Evolutionary conservation across 2,113 vertebrate genomes (phyloP).

Genomic region (Scomber japonicus): DNA sequence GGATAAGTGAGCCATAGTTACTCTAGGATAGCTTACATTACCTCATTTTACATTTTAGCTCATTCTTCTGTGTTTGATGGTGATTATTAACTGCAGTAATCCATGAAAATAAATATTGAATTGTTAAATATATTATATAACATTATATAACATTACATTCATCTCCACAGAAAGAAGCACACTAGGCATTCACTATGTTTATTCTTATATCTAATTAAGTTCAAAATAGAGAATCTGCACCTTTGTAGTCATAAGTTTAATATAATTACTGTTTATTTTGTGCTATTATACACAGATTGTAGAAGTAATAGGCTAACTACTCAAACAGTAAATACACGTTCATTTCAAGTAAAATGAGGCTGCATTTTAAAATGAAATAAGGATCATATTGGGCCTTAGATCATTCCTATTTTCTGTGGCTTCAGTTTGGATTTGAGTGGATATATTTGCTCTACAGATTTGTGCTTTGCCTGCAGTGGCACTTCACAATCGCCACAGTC

Average conservation of each 20-base stretch:
- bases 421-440: too few relatives aligned
- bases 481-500: too few relatives aligned
- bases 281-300: too few relatives aligned
- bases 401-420: too few relatives aligned
- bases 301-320: too few relatives aligned
- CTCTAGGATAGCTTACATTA: constrained; percentile 8
- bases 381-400: too few relatives aligned
- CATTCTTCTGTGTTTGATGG: constrained; percentile 12
- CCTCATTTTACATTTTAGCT: constrained; percentile 1
- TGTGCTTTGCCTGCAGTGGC: too few relatives aligned
- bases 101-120: constrained; percentile 1
- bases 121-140: not conserved
- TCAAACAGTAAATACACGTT: too few relatives aligned
- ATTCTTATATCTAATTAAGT: not conserved
- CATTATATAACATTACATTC: not conserved
- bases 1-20: constrained; percentile 18
- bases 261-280: not conserved
- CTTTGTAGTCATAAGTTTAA: not conserved
- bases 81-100: not conserved
- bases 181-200: not conserved
- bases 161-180: not conserved
- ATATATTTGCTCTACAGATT: too few relatives aligned
- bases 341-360: too few relatives aligned
- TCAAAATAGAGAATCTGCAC: too few relatives aligned
- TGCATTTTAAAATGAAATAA: too few relatives aligned